phyloP scores from a whole-genome alignment of 2,797 vertebrate species.

The Mormyrus proboscirostris region DNA sequence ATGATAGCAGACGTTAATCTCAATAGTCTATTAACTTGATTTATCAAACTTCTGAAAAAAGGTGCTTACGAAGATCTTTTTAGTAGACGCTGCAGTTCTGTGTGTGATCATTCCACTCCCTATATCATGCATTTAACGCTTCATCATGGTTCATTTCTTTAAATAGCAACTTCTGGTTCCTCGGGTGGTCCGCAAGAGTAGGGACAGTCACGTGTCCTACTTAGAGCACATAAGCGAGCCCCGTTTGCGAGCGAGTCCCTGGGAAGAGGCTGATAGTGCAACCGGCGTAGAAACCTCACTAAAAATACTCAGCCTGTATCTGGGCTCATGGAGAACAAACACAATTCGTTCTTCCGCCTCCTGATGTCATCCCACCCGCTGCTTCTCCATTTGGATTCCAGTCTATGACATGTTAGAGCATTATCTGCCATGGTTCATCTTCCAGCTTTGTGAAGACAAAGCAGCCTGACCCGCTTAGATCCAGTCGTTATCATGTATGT shows the following conservation, averaged over 20 bases:
- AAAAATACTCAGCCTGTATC: not conserved
- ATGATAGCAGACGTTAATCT: not conserved
- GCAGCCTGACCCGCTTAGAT: not conserved
- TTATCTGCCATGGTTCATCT: not conserved
- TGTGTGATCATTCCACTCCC: not conserved
- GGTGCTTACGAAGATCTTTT: not conserved
- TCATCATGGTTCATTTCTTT: not conserved
- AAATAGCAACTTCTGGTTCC: not conserved
- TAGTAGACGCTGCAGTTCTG: not conserved
- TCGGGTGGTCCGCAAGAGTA: not conserved
- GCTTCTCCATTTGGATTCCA: not conserved
- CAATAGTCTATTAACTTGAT: not conserved
- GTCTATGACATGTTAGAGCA: not conserved
- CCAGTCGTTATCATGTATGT: not conserved
- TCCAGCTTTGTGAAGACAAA: not conserved
- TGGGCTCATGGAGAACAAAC: not conserved
- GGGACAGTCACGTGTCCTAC: not conserved
- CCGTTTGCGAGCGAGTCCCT: not conserved
- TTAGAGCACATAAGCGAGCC: not conserved
- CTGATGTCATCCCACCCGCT: not conserved
- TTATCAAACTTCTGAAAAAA: not conserved
- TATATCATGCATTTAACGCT: no score
- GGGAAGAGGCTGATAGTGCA: not conserved
- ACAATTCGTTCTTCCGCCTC: not conserved
- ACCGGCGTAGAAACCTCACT: not conserved